These are phyloP conservation scores for Noturus placidus DNA, from an alignment of 2,113 vertebrate genomes.

Conservation along the genomic window DNA sequence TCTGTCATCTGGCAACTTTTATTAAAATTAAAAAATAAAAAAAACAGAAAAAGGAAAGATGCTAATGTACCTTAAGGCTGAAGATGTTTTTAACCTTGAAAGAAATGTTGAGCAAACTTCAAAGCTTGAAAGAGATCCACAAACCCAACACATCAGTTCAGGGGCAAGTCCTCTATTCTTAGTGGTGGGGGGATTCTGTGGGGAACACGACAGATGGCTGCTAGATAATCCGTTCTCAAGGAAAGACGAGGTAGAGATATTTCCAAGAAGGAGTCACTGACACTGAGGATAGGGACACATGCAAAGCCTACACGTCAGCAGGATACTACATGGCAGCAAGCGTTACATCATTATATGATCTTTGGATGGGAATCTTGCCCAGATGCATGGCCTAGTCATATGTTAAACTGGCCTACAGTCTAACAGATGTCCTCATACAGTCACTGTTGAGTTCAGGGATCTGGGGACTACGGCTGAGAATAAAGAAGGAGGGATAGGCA, in stretches of 20 bases:
- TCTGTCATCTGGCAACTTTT: not conserved
- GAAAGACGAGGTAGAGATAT: not conserved
- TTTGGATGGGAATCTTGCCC: not conserved
- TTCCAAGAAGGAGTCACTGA: not conserved
- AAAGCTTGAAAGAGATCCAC: not conserved
- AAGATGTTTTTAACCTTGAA: conserved; percentile 12
- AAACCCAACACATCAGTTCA: not conserved
- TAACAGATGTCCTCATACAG: not conserved
- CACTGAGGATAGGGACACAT: not conserved
- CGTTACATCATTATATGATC: not conserved
- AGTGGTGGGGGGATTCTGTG: not conserved
- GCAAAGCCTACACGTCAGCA: not conserved
- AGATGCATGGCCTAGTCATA: no score
- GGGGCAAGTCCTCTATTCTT: not conserved
- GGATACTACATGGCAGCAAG: not conserved
- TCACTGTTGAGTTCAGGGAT: conserved; percentile 2
- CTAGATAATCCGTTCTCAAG: not conserved
- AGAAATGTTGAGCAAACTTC: not conserved
- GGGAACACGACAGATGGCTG: not conserved
- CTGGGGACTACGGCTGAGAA: not conserved
- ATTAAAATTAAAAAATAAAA: not conserved
- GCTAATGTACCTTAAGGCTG: not conserved
- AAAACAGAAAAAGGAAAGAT: not conserved
- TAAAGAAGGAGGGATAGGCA: not conserved
- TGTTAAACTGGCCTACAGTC: not conserved